These are phyloP conservation scores for Acanthochromis polyacanthus DNA, from an alignment of 2,113 vertebrate genomes.

Conservation along the genomic window DNA sequence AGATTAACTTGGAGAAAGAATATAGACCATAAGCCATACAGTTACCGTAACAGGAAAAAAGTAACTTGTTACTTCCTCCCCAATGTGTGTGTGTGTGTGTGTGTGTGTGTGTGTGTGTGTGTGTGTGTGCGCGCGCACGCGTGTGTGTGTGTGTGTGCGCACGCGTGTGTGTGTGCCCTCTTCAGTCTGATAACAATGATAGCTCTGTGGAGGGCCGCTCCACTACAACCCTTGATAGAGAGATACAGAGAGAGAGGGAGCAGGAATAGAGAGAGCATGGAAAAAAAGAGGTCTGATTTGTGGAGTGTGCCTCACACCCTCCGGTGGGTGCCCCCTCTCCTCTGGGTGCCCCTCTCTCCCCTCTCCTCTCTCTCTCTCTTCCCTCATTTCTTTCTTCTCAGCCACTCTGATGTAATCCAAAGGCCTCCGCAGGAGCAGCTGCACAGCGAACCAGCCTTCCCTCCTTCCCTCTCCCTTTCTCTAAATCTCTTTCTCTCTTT, in stretches of 20 bases:
- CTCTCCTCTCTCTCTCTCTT: slow-evolving; percentile 65
- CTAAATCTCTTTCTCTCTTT: slow-evolving; percentile 80
- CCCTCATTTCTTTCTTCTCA: slow-evolving; percentile 84
- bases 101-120: slow-evolving; percentile 35
- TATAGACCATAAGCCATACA: slow-evolving; percentile 5
- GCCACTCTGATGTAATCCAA: slow-evolving; percentile 92
- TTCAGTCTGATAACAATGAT: slow-evolving; percentile 90
- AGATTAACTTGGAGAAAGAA: background rate
- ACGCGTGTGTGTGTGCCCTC: slow-evolving; percentile 66
- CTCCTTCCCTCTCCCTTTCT: slow-evolving; percentile 80
- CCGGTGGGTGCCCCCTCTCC: slow-evolving; percentile 69
- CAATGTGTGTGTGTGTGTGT: slow-evolving; percentile 20
- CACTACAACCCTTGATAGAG: slow-evolving; percentile 66
- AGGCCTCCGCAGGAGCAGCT: slow-evolving; percentile 92
- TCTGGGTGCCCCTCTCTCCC: slow-evolving; percentile 55
- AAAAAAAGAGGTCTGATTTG: slow-evolving; percentile 80
- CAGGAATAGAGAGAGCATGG: slow-evolving; percentile 47
- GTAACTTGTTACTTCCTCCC: slow-evolving; percentile 32
- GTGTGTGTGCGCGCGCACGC: slow-evolving; percentile 44
- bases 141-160: slow-evolving; percentile 29
- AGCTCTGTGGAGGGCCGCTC: slow-evolving; percentile 84
- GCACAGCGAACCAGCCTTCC: slow-evolving; percentile 89
- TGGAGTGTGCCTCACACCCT: slow-evolving; percentile 87
- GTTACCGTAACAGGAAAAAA: slow-evolving; percentile 7
- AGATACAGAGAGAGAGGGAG: slow-evolving; percentile 47